Evolutionary conservation across 1,140 invertebrate genomes (phyloP).

Genomic region (Scaptomyza pallida): DNA sequence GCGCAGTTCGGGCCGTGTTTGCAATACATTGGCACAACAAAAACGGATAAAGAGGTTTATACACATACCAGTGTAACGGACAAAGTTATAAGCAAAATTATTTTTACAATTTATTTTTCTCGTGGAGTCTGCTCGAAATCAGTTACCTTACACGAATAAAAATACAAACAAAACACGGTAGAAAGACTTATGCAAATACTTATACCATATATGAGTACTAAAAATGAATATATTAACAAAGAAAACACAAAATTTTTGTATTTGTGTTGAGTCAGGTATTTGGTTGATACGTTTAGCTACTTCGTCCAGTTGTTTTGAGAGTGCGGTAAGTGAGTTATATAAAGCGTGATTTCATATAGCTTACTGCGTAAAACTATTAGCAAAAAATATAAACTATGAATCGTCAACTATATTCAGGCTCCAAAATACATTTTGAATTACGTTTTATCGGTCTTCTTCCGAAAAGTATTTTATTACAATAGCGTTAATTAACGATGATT

Average conservation of each 20-base stretch:
- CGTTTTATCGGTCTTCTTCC: neutral
- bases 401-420: too few relatives aligned
- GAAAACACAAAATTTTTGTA: slow-evolving; percentile 11
- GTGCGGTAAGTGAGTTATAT: slow-evolving; percentile 70
- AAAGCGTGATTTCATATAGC: slow-evolving; percentile 58
- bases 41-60: slow-evolving; percentile 63
- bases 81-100: slow-evolving; percentile 57
- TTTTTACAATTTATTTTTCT: slow-evolving; percentile 47
- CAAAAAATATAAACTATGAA: slow-evolving; percentile 3
- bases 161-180: slow-evolving; percentile 19
- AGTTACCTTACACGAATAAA: slow-evolving; percentile 7
- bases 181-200: slow-evolving; percentile 5
- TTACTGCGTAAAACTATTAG: neutral
- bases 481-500: too few relatives aligned
- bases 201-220: slow-evolving; percentile 19
- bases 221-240: neutral
- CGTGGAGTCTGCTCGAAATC: slow-evolving; percentile 6
- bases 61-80: slow-evolving; percentile 18
- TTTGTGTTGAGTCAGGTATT: slow-evolving; percentile 43
- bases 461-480: neutral
- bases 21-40: slow-evolving; percentile 78
- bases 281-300: slow-evolving; percentile 25
- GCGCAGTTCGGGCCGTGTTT: slow-evolving; percentile 83
- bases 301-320: slow-evolving; percentile 2
- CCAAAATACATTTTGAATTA: neutral